Conservation (phyloP, 2,888 invertebrate genomes). For the Clistopyga incitator region DNA sequence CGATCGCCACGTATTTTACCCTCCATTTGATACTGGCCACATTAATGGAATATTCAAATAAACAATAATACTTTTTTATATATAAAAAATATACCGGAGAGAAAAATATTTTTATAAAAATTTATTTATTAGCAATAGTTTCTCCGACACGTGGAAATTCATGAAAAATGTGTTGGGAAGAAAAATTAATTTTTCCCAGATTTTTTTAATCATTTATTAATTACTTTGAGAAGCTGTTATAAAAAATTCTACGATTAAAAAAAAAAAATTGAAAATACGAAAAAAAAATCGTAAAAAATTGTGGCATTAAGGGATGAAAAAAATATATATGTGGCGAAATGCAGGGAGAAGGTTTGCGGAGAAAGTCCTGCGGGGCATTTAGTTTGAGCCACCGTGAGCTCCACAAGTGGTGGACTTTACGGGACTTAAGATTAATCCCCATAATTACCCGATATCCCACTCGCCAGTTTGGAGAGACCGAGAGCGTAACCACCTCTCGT, state of each 20-base stretch:
- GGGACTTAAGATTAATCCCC: conserved; percentile 84
- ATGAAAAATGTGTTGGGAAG: background rate
- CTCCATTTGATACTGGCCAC: background rate
- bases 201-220: no score
- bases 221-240: background rate
- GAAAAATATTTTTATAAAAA: background rate
- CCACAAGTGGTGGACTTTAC: conserved; percentile 84
- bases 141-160: background rate
- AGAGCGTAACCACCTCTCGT: conserved; percentile 61
- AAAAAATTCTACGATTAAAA: background rate
- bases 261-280: background rate
- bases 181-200: background rate
- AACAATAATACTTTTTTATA: background rate
- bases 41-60: background rate
- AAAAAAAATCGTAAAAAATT: conserved; percentile 14
- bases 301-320: conserved; percentile 1
- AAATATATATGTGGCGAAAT: conserved; percentile 24
- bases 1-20: background rate
- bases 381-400: conserved; percentile 67
- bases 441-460: conserved; percentile 81
- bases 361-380: conserved; percentile 39
- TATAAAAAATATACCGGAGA: background rate
- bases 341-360: conserved; percentile 34
- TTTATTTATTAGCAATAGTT: background rate
- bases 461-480: conserved; percentile 66